Percentiles rank a stretch among this genome's conserved stretches.
Evolutionary conservation across 2,888 invertebrate species (phyloP).

Genomic region (Octonoba sinensis): DNA sequence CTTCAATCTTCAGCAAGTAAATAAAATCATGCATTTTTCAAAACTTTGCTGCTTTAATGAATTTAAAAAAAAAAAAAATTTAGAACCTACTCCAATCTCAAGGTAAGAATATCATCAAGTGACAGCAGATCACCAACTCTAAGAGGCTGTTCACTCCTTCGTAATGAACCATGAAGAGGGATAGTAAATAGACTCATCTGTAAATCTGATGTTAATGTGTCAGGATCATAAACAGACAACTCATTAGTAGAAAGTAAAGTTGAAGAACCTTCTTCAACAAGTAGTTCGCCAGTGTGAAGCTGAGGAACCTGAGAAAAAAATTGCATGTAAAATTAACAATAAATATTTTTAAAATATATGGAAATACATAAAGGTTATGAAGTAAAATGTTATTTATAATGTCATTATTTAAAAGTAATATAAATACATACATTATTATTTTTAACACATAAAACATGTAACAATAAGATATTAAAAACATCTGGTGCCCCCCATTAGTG

Average conservation of each 20-base stretch:
- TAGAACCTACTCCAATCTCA: conserved; percentile 57
- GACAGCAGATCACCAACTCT: conserved; percentile 69
- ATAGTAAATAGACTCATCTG: conserved; percentile 69
- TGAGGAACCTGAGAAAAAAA: conserved; percentile 67
- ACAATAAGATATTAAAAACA: too few relatives aligned
- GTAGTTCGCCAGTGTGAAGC: conserved; percentile 68
- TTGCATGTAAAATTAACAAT: neutral
- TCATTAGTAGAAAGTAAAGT: conserved; percentile 69
- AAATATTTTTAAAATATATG: neutral
- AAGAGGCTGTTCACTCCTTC: conserved; percentile 69
- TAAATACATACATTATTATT: too few relatives aligned
- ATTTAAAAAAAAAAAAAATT: neutral
- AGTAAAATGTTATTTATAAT: too few relatives aligned
- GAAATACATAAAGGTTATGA: too few relatives aligned
- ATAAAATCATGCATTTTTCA: too few relatives aligned
- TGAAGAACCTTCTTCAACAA: conserved; percentile 70
- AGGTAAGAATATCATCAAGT: conserved; percentile 65
- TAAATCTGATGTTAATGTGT: conserved; percentile 69
- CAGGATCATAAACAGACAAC: conserved; percentile 70
- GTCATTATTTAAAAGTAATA: too few relatives aligned
- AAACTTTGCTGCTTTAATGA: too few relatives aligned
- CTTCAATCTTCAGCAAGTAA: too few relatives aligned
- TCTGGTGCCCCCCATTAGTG: too few relatives aligned
- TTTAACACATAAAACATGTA: too few relatives aligned
- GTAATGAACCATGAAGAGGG: conserved; percentile 70